A percentile compares a stretch with the other conserved stretches of the same genome.
Conservation (phyloP, 2,113 vertebrate genomes). For the Scalopus aquaticus region DNA sequence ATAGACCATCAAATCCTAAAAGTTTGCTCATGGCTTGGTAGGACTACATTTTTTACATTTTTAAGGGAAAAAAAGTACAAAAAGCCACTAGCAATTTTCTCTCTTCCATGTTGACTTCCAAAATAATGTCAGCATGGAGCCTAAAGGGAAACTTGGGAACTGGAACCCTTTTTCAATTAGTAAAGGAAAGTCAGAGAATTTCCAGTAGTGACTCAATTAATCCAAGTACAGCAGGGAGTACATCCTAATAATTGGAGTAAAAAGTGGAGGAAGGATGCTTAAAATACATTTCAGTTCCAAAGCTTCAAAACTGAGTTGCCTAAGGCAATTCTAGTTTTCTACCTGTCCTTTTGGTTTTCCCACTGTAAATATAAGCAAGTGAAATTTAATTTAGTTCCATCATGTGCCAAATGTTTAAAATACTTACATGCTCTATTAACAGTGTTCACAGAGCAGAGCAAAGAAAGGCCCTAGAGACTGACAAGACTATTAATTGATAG, state of each 20-base stretch:
- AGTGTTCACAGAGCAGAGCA: not conserved
- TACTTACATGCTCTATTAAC: not conserved
- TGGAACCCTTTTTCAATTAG: slow-evolving; percentile 62
- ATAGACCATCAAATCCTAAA: not conserved
- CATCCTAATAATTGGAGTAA: slow-evolving; percentile 23
- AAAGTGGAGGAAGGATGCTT: not conserved
- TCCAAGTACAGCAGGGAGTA: slow-evolving; percentile 58
- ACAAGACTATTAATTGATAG: slow-evolving; percentile 33
- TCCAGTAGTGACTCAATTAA: slow-evolving; percentile 68
- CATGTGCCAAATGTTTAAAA: not conserved
- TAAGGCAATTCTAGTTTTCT: not conserved
- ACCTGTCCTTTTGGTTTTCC: not conserved
- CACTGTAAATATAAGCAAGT: not conserved
- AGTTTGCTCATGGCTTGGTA: not conserved
- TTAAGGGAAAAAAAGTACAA: not conserved
- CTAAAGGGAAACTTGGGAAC: slow-evolving; percentile 37
- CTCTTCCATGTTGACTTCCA: slow-evolving; percentile 46
- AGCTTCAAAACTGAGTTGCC: not conserved
- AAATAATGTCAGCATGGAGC: not conserved
- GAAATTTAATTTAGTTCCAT: not conserved
- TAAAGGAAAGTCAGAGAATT: slow-evolving; percentile 60
- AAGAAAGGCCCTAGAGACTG: not conserved
- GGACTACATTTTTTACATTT: slow-evolving; percentile 20
- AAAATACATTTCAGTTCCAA: not conserved
- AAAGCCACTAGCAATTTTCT: slow-evolving; percentile 49